A percentile compares a stretch with the other conserved stretches of the same genome.
Evolutionary conservation across 2,113 vertebrate genomes (phyloP).

Genomic region (Tor tambroides): DNA sequence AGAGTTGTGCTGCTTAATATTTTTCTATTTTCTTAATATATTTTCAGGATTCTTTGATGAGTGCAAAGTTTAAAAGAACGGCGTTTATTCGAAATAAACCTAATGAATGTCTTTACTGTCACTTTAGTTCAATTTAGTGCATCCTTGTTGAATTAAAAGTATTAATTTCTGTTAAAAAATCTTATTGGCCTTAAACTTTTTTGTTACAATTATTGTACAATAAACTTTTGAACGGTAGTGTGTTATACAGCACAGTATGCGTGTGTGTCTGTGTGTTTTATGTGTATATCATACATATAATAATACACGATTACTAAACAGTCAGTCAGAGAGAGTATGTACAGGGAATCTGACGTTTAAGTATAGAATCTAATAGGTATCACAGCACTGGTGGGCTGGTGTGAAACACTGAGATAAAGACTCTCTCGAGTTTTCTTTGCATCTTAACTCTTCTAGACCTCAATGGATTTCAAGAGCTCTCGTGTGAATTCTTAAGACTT

Average conservation of each 20-base stretch:
- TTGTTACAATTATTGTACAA: too few relatives aligned
- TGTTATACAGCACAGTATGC: neutral
- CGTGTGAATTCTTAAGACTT: neutral
- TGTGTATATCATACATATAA: too few relatives aligned
- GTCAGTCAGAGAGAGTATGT: neutral
- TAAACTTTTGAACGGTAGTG: neutral
- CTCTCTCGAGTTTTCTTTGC: neutral
- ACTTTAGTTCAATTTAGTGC: too few relatives aligned
- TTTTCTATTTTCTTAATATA: too few relatives aligned
- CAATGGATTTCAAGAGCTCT: conserved; percentile 25
- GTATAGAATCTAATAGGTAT: neutral
- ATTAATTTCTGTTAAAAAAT: too few relatives aligned
- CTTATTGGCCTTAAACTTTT: too few relatives aligned
- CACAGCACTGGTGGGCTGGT: neutral
- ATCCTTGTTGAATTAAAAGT: too few relatives aligned
- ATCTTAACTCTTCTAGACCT: conserved; percentile 19
- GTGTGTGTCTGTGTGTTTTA: too few relatives aligned
- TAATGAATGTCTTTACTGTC: too few relatives aligned
- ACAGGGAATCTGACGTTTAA: neutral
- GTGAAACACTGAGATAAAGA: neutral
- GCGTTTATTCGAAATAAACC: too few relatives aligned
- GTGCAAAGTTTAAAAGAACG: too few relatives aligned
- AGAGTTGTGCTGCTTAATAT: neutral
- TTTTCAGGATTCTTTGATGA: too few relatives aligned
- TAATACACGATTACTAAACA: neutral